Base-by-base conservation (phyloP, 2,797 vertebrate species). In the Enteromius trimaculatus region DNA sequence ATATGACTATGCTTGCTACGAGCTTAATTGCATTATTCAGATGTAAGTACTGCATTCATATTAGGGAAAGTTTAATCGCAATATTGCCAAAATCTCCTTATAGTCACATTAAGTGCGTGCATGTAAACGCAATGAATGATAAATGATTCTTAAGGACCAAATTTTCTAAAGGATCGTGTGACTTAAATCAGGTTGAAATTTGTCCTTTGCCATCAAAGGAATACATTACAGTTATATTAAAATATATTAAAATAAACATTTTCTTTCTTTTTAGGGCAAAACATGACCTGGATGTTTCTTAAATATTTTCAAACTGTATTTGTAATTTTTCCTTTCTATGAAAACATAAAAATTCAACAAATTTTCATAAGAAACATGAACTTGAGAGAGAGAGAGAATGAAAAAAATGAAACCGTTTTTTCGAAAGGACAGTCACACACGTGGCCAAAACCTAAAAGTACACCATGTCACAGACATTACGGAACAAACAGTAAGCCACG, bases 381-480 rank as follows among this genome's bases (percentile, higher is more conserved):
- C 8, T 47, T 49, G 34, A 37, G 34, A 42, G 37, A 39, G 37
- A 37, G 37, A 39, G 39, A 39, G 39, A 39, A 71, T 75, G 31
- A 7, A 65, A 74, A 53, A 53, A 75, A 42, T 65, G 0, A 26
- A 51, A 19, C 65, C 0, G 7, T 26, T 82, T 76, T 55, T 62
- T 39, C 8, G 16, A 72, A 76, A 68, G 47, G 60, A 76, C 31
- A 17, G 53, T 60, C 26, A 58, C 0, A 34, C 21, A 62, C 6
- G 23, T 14, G 9, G 23, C 19, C 51, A 83, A 83, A 83, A 34
- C 37, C 39, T 11, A 62, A 51, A 62, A 77, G 65, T 47, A 77
- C 81, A 83, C 5, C 26, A 60, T 70, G 74, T 70, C 65, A 47
- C 51, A 16, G 29, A 77, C 26, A 60, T 66, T 29, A 49, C 1